Percentiles rank a stretch among this genome's conserved stretches.
Conservation (phyloP, 2,797 vertebrate species). For the Poeciliopsis paucimaculata region DNA sequence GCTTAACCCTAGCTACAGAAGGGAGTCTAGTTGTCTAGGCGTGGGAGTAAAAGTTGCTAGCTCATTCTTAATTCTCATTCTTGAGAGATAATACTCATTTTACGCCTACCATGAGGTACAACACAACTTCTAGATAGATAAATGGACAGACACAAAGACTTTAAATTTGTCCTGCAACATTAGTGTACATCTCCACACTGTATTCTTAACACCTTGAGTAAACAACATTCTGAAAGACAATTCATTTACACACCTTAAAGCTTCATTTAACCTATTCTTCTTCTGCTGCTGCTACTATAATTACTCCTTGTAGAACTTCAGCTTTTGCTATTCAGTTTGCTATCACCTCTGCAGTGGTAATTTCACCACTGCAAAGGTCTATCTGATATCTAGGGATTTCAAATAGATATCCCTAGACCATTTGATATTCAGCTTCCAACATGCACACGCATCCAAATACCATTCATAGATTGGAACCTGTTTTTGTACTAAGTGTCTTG, state of each 20-base stretch:
- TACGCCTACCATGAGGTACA: background rate
- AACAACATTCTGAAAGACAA: slow-evolving; percentile 13
- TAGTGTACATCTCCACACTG: no score
- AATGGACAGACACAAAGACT: background rate
- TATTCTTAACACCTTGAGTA: slow-evolving; percentile 1
- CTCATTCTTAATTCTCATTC: background rate
- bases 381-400: background rate
- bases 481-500: background rate
- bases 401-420: background rate
- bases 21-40: background rate
- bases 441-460: background rate
- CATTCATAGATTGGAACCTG: background rate
- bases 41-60: slow-evolving; percentile 3
- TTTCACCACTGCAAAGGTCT: no score
- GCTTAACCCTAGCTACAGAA: slow-evolving; percentile 1
- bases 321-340: background rate
- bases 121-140: background rate
- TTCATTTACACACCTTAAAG: background rate
- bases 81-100: background rate
- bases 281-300: background rate
- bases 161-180: no score
- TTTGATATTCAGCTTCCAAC: background rate
- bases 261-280: background rate
- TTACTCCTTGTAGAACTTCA: background rate
- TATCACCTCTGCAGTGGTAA: no score